Percentiles rank a stretch among this genome's conserved stretches.
phyloP scores from a whole-genome alignment of 1,140 invertebrate species.

The Lepidostoma basale region DNA sequence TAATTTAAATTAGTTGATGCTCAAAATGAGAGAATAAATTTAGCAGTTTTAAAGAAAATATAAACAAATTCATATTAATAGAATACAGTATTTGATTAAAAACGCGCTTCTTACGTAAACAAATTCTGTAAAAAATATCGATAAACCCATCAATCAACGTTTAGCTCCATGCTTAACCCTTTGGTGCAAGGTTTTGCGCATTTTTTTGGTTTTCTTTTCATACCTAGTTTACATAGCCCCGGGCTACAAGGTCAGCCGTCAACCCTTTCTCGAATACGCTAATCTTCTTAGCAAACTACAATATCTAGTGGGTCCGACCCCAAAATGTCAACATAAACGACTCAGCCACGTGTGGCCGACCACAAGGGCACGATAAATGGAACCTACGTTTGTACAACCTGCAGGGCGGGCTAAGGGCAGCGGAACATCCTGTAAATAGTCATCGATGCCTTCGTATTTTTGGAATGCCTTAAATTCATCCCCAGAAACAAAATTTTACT shows the following conservation, averaged over 20 bases:
- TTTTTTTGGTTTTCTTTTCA: conserved; percentile 5
- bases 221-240: conserved; percentile 8
- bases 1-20: too few relatives aligned
- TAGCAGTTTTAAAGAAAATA: too few relatives aligned
- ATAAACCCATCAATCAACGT: not conserved
- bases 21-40: too few relatives aligned
- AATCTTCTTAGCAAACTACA: conserved; percentile 39
- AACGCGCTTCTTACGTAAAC: too few relatives aligned
- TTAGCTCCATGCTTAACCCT: not conserved
- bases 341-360: conserved; percentile 34
- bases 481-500: too few relatives aligned
- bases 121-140: too few relatives aligned
- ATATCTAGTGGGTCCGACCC: conserved; percentile 23
- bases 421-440: not conserved
- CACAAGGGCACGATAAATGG: conserved; percentile 41
- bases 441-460: too few relatives aligned
- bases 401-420: not conserved
- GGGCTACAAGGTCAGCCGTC: conserved; percentile 21
- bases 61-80: too few relatives aligned
- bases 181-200: not conserved
- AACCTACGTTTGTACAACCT: conserved; percentile 22
- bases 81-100: too few relatives aligned
- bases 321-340: conserved; percentile 43
- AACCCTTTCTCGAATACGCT: conserved; percentile 35
- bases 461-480: too few relatives aligned